These are phyloP conservation scores for Papilio protenor DNA, from an alignment of 2,888 invertebrate species.

Conservation along the genomic window DNA sequence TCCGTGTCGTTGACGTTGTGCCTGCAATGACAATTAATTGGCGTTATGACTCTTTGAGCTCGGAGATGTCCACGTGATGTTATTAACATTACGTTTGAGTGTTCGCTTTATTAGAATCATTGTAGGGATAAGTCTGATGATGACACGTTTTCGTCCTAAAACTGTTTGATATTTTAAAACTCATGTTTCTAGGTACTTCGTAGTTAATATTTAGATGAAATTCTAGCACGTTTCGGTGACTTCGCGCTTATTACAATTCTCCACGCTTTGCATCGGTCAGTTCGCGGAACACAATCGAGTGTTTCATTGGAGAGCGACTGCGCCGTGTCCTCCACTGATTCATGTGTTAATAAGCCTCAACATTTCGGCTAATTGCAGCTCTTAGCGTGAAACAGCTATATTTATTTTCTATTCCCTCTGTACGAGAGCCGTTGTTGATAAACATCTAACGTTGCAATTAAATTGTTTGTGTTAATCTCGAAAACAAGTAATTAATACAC, in stretches of 20 bases:
- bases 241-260: slow-evolving; percentile 21
- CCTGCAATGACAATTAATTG: slow-evolving; percentile 43
- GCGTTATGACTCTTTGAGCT: slow-evolving; percentile 32
- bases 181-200: neutral
- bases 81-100: slow-evolving; percentile 25
- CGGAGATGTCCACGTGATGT: slow-evolving; percentile 38
- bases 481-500: slow-evolving; percentile 15
- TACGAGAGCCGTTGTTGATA: slow-evolving; percentile 44
- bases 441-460: slow-evolving; percentile 7
- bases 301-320: slow-evolving; percentile 7
- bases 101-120: neutral
- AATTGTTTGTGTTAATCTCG: slow-evolving; percentile 9
- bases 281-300: slow-evolving; percentile 24
- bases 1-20: slow-evolving; percentile 42
- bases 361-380: slow-evolving; percentile 54
- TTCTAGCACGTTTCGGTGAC: slow-evolving; percentile 8
- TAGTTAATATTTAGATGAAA: neutral
- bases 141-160: neutral
- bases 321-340: slow-evolving; percentile 13
- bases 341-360: slow-evolving; percentile 53
- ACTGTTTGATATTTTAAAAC: neutral
- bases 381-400: slow-evolving; percentile 51
- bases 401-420: slow-evolving; percentile 52
- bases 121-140: neutral
- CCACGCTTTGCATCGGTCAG: neutral